Evolutionary conservation across 2,113 vertebrate species (phyloP).

Genomic region (Takifugu bimaculatus): DNA sequence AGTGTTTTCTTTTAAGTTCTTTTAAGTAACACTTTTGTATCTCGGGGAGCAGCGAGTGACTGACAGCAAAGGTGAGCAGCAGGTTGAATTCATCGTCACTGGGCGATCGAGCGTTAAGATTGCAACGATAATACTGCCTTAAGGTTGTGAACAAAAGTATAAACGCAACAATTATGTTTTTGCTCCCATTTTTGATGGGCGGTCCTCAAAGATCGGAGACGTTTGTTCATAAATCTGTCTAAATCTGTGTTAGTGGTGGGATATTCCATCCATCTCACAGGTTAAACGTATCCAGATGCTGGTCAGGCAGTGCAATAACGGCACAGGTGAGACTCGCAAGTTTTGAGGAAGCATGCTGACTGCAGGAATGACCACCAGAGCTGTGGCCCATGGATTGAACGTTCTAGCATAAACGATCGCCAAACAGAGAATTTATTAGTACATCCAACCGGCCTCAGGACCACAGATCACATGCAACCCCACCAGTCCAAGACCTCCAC

Average conservation of each 20-base stretch:
- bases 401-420: not conserved
- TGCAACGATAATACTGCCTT: too few species aligned
- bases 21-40: constrained; percentile 18
- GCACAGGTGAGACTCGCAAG: not conserved
- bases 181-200: too few species aligned
- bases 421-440: not conserved
- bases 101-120: too few species aligned
- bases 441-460: too few species aligned
- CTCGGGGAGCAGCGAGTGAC: constrained; percentile 2
- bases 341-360: not conserved
- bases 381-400: not conserved
- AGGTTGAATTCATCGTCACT: constrained; percentile 7
- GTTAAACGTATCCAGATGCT: too few species aligned
- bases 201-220: too few species aligned
- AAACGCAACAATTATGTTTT: too few species aligned
- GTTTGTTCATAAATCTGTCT: not conserved
- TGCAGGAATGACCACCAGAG: not conserved
- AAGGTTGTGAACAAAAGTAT: too few species aligned
- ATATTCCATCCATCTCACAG: not conserved
- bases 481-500: not conserved
- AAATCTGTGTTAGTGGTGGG: not conserved
- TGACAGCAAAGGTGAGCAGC: constrained; percentile 1
- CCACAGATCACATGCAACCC: not conserved
- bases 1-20: constrained; percentile 28
- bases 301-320: too few species aligned